phyloP scores from a whole-genome alignment of 2,113 vertebrate genomes.

The Sturnira hondurensis region DNA sequence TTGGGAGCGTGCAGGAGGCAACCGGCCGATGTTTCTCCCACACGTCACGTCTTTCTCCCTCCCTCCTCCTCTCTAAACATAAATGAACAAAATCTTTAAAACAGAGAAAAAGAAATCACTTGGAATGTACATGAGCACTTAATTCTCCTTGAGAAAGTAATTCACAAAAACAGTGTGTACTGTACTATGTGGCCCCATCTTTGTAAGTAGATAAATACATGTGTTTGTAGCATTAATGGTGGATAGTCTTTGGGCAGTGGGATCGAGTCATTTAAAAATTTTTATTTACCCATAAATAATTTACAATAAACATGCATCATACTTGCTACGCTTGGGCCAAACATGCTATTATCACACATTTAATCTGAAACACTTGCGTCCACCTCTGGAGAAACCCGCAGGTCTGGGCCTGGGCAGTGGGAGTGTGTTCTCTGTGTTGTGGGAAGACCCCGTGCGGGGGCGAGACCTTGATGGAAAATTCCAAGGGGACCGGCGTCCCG shows the following conservation, averaged over 20 bases:
- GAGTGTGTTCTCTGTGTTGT: neutral
- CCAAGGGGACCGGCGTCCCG: neutral
- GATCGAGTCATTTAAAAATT: neutral
- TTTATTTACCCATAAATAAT: neutral
- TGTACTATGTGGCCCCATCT: neutral
- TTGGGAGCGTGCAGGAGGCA: no score
- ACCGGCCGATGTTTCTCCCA: no score
- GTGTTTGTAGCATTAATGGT: neutral
- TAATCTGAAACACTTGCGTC: neutral
- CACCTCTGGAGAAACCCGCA: neutral
- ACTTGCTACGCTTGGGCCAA: neutral
- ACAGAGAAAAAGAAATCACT: neutral
- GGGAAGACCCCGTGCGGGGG: neutral
- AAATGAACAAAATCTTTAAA: no score
- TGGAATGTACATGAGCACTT: neutral
- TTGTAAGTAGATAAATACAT: neutral
- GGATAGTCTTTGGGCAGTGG: neutral
- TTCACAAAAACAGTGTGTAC: neutral
- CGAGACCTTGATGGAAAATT: neutral
- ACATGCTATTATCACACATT: neutral
- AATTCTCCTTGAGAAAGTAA: neutral
- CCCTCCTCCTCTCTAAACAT: no score
- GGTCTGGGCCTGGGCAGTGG: neutral
- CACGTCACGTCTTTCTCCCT: no score
- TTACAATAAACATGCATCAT: neutral